phyloP scores from a whole-genome alignment of 2,113 vertebrate species.

The Cinclus mexicanus region DNA sequence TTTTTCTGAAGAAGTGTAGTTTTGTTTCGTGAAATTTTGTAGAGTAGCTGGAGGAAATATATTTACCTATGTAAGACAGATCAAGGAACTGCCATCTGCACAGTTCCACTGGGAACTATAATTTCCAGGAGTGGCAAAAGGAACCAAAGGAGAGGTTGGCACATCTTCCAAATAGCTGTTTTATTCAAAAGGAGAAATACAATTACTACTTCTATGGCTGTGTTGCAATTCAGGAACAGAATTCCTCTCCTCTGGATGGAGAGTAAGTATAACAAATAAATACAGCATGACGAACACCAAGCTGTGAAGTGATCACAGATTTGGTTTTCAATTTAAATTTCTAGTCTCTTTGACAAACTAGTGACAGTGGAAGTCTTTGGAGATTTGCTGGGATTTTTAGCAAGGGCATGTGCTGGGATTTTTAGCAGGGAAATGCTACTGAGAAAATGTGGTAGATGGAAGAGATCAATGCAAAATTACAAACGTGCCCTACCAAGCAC shows the following conservation, averaged over 20 bases:
- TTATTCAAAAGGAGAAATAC: not conserved
- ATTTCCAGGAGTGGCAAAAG: not conserved
- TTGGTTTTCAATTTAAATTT: not conserved
- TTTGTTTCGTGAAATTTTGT: not conserved
- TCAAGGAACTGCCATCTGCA: not conserved
- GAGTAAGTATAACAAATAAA: not conserved
- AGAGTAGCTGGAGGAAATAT: conserved; percentile 27
- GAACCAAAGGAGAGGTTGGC: not conserved
- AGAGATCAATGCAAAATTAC: not conserved
- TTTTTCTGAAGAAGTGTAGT: conserved; percentile 6
- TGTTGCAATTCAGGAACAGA: not conserved
- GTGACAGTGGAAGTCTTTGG: not conserved
- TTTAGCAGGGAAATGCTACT: not conserved
- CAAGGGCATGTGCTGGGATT: not conserved
- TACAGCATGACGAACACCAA: not conserved
- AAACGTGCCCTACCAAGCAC: not conserved
- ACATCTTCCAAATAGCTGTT: not conserved
- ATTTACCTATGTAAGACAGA: conserved; percentile 18
- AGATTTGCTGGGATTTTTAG: not conserved
- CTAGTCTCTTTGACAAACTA: not conserved
- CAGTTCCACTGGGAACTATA: not conserved
- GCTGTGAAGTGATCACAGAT: not conserved
- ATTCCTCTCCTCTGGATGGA: not conserved
- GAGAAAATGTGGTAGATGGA: not conserved
- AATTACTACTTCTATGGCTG: not conserved